A percentile compares a stretch with the other conserved stretches of the same genome.
phyloP scores from a whole-genome alignment of 2,888 invertebrate species.

The Cristatella mucedo region DNA sequence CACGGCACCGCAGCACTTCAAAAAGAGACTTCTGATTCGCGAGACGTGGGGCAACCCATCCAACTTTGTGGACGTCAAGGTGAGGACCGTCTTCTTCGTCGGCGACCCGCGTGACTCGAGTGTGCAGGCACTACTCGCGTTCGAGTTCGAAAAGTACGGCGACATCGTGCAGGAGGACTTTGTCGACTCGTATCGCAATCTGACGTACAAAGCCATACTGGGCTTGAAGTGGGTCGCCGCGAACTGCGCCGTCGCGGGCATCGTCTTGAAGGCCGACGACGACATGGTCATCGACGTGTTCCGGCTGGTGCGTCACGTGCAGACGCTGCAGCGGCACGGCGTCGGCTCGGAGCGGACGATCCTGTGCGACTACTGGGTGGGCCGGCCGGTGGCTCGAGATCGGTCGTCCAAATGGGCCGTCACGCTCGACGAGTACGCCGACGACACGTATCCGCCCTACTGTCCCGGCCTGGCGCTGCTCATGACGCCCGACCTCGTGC shows the following conservation, averaged over 20 bases:
- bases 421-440: slow-evolving; percentile 32
- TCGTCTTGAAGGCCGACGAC: slow-evolving; percentile 40
- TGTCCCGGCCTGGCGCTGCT: slow-evolving; percentile 40
- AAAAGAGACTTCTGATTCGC: slow-evolving; percentile 26
- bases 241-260: slow-evolving; percentile 30
- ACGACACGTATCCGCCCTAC: slow-evolving; percentile 37
- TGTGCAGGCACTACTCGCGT: slow-evolving; percentile 19
- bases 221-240: slow-evolving; percentile 37
- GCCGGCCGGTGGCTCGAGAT: slow-evolving; percentile 37
- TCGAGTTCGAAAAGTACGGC: slow-evolving; percentile 26
- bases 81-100: slow-evolving; percentile 30
- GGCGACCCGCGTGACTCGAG: slow-evolving; percentile 18
- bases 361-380: slow-evolving; percentile 34
- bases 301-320: slow-evolving; percentile 17
- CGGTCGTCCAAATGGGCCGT: slow-evolving; percentile 41
- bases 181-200: slow-evolving; percentile 38
- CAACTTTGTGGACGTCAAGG: slow-evolving; percentile 2
- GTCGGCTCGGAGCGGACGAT: slow-evolving; percentile 15
- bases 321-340: slow-evolving; percentile 14
- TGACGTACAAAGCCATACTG: slow-evolving; percentile 40
- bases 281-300: slow-evolving; percentile 43
- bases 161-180: slow-evolving; percentile 37
- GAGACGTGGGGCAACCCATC: slow-evolving; percentile 29
- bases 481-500: slow-evolving; percentile 51
- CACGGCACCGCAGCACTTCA: slow-evolving; percentile 29